These are phyloP conservation scores for Colletes collaris DNA, from an alignment of 2,888 invertebrate genomes.

Conservation along the genomic window DNA sequence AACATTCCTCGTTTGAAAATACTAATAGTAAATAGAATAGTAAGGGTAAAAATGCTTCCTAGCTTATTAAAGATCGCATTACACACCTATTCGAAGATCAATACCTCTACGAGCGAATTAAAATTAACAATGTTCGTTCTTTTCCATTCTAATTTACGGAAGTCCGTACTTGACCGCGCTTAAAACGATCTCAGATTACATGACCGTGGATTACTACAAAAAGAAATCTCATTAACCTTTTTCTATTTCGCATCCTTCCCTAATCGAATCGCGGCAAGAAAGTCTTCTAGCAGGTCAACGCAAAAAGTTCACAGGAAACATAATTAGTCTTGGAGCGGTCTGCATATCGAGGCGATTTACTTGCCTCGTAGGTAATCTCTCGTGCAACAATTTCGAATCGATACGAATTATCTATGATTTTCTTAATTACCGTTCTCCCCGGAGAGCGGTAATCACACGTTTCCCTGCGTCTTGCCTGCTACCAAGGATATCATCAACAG, in stretches of 20 bases:
- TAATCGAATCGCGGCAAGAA: constrained; percentile 2
- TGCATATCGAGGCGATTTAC: constrained; percentile 4
- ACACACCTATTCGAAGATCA: no score
- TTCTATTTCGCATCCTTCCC: constrained; percentile 1
- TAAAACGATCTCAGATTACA: background rate
- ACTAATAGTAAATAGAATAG: no score
- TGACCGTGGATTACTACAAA: constrained; percentile 7
- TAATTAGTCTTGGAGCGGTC: background rate
- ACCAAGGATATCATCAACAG: background rate
- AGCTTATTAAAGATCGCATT: no score
- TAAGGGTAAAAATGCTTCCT: no score
- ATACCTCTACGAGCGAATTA: no score
- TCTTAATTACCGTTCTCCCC: constrained; percentile 25
- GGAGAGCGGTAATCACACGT: constrained; percentile 5
- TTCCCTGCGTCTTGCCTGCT: background rate
- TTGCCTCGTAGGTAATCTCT: background rate
- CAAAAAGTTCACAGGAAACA: constrained; percentile 13
- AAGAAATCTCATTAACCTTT: constrained; percentile 19
- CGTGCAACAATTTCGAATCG: constrained; percentile 13
- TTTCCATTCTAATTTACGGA: no score
- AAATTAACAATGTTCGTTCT: background rate
- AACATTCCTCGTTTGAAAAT: no score
- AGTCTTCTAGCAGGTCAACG: constrained; percentile 2
- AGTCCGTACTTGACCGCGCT: no score
- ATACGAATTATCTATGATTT: constrained; percentile 4